These are phyloP conservation scores for Turritopsis dohrnii DNA, from an alignment of 30 jellyfish, hydroid and myxozoan species.

Conservation along the genomic window DNA sequence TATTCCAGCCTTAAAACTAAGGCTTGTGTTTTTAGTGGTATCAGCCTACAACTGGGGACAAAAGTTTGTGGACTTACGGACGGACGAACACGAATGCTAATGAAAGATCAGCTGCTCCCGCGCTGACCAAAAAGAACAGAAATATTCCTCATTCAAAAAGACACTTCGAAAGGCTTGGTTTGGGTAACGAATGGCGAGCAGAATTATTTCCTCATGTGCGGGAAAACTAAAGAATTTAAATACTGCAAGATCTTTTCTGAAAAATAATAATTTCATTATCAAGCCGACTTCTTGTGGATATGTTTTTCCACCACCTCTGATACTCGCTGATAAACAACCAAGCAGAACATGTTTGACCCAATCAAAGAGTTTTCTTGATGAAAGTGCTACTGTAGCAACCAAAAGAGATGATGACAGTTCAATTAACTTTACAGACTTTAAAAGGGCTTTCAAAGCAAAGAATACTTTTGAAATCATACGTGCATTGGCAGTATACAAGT, in stretches of 20 bases:
- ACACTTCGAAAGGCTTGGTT: too few species aligned
- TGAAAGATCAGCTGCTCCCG: too few species aligned
- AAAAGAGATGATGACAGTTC: not conserved
- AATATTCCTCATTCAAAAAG: too few species aligned
- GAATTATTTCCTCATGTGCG: not conserved
- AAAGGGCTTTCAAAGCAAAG: slow-evolving; percentile 75
- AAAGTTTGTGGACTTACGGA: too few species aligned
- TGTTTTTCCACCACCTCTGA: not conserved
- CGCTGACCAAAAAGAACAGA: too few species aligned
- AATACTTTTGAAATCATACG: slow-evolving; percentile 70
- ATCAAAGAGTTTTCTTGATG: not conserved
- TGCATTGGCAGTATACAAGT: slow-evolving; percentile 68
- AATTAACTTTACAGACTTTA: slow-evolving; percentile 44
- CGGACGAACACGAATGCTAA: too few species aligned
- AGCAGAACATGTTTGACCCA: not conserved
- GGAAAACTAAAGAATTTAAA: not conserved
- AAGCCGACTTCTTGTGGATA: not conserved
- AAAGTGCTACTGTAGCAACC: not conserved
- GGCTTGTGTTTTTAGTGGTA: too few species aligned
- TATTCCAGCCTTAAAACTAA: too few species aligned
- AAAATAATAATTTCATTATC: too few species aligned
- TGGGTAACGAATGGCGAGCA: not conserved
- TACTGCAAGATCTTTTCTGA: not conserved
- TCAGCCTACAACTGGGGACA: too few species aligned
- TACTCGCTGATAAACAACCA: not conserved